Percentiles rank a stretch among this genome's conserved stretches.
These are phyloP conservation scores for Pogonophryne albipinna DNA, from an alignment of 2,797 vertebrate genomes.

Conservation along the genomic window DNA sequence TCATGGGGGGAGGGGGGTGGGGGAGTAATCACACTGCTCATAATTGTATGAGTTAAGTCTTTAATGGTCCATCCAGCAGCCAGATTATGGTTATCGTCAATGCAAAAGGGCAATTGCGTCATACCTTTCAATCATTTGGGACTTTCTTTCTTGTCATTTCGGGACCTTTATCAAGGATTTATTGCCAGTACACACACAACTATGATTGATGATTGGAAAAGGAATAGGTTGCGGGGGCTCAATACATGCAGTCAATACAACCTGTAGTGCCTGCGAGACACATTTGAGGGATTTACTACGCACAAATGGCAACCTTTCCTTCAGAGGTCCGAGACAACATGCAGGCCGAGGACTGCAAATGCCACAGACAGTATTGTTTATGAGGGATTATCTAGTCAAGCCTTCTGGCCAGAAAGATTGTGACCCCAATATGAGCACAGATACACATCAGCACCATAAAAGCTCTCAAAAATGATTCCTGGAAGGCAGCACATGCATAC, in stretches of 20 bases:
- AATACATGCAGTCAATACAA: constrained; percentile 54
- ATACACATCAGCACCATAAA: constrained; percentile 81
- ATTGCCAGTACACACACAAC: constrained; percentile 51
- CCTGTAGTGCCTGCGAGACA: constrained; percentile 37
- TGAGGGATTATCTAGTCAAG: constrained; percentile 81
- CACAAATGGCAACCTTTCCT: constrained; percentile 63
- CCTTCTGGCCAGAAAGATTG: constrained; percentile 72
- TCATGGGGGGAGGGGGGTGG: not conserved
- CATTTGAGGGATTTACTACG: constrained; percentile 61
- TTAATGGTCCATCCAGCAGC: constrained; percentile 58
- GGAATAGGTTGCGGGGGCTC: constrained; percentile 39
- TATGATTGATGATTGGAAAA: constrained; percentile 71
- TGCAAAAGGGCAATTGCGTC: constrained; percentile 65
- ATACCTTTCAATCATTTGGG: constrained; percentile 59
- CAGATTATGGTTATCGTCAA: constrained; percentile 55
- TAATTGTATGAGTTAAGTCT: constrained; percentile 63
- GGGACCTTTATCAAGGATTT: constrained; percentile 72
- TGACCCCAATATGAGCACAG: constrained; percentile 83
- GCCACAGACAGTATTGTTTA: constrained; percentile 84
- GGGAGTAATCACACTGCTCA: constrained; percentile 46
- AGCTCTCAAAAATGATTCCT: constrained; percentile 75
- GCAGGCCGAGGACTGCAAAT: constrained; percentile 73
- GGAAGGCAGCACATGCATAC: constrained; percentile 71
- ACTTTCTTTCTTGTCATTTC: constrained; percentile 55
- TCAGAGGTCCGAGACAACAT: constrained; percentile 52